Evolutionary conservation across 1,140 invertebrate genomes (phyloP).

Genomic region (Lordiphosa collinella): DNA sequence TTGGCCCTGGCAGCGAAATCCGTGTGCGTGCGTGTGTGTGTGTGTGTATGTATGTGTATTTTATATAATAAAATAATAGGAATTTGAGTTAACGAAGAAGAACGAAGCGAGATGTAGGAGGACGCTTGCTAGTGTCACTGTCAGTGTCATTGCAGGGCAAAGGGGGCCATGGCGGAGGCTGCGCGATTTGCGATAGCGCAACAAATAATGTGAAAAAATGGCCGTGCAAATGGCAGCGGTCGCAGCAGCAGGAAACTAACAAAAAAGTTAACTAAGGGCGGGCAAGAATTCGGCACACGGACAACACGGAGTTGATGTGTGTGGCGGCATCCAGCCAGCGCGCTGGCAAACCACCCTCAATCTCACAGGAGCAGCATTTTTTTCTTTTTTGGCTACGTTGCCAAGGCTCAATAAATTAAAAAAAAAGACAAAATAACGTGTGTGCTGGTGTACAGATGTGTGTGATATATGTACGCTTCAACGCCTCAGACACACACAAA

Average conservation of each 20-base stretch:
- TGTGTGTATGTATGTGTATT: constrained; percentile 32
- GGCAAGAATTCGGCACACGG: constrained; percentile 12
- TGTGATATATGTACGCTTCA: constrained; percentile 47
- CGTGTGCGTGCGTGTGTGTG: constrained; percentile 25
- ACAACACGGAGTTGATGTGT: not conserved
- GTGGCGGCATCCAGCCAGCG: constrained; percentile 31
- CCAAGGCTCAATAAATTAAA: constrained; percentile 55
- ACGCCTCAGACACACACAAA: constrained; percentile 34
- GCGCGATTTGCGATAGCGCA: constrained; percentile 52
- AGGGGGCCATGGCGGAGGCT: constrained; percentile 42
- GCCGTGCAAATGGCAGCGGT: constrained; percentile 15
- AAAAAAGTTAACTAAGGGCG: constrained; percentile 73
- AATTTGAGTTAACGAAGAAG: constrained; percentile 2
- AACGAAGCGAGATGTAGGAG: not conserved
- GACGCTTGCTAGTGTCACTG: constrained; percentile 68
- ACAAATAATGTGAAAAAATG: constrained; percentile 55
- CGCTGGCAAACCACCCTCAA: constrained; percentile 42
- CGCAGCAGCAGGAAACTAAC: constrained; percentile 50
- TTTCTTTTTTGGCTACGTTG: constrained; percentile 30
- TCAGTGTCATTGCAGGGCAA: constrained; percentile 60
- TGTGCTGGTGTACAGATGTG: constrained; percentile 12
- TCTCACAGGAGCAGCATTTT: constrained; percentile 2
- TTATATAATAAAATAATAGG: constrained; percentile 6
- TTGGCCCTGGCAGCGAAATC: constrained; percentile 9
- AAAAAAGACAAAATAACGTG: constrained; percentile 31